Percentiles rank a stretch among this genome's conserved stretches.
Evolutionary conservation across 2,113 vertebrate species (phyloP).

Genomic region (Andinoacara biseriatus): DNA sequence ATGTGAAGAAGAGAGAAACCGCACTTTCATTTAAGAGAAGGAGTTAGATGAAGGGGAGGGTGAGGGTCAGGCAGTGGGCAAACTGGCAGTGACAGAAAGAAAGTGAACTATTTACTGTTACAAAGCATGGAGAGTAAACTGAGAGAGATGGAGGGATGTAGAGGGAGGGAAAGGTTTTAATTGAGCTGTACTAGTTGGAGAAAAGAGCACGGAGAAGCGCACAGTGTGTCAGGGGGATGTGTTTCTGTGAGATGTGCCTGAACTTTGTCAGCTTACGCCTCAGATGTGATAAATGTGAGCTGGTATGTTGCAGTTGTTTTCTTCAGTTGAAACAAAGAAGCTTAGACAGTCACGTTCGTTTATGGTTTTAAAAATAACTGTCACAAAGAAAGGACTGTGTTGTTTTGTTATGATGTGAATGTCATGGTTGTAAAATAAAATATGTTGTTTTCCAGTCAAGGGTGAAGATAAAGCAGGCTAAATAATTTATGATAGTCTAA

Average conservation of each 20-base stretch:
- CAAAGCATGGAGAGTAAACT: neutral
- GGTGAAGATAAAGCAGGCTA: neutral
- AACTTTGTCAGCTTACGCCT: neutral
- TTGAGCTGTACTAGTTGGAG: neutral
- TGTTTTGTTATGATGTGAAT: neutral
- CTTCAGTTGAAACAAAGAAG: neutral
- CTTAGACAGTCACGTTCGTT: neutral
- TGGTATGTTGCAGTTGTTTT: neutral
- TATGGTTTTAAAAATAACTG: neutral
- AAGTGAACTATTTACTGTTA: neutral
- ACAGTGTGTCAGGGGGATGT: neutral
- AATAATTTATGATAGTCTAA: constrained; percentile 1
- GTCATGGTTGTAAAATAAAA: neutral
- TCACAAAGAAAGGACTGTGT: neutral
- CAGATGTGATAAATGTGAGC: neutral
- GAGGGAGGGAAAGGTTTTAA: neutral
- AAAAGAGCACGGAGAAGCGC: neutral
- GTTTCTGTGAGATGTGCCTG: neutral
- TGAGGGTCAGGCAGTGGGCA: neutral
- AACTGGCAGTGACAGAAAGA: neutral
- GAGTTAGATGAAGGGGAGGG: neutral
- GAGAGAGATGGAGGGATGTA: neutral
- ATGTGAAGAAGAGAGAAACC: constrained; percentile 9
- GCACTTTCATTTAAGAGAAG: neutral
- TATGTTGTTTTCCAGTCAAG: neutral